Evolutionary conservation across 2,113 vertebrate genomes (phyloP).

Genomic region (Lophochroa leadbeateri): DNA sequence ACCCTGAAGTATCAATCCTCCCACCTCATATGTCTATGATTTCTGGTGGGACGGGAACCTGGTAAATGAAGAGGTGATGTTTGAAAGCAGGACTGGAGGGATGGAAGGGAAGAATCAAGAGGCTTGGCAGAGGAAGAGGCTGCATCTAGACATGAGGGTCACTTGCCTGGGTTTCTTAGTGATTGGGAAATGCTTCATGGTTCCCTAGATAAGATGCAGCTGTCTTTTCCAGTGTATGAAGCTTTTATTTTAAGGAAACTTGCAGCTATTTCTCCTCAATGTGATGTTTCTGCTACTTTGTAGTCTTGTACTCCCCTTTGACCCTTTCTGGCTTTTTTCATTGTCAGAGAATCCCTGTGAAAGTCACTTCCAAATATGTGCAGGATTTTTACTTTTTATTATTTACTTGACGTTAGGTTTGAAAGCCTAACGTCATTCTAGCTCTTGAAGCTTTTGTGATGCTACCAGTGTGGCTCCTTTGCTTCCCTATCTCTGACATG

Average conservation of each 20-base stretch:
- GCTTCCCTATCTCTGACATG: background rate
- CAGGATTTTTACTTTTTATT: background rate
- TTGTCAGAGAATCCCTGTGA: background rate
- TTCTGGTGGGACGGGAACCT: background rate
- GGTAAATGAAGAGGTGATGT: background rate
- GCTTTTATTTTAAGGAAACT: background rate
- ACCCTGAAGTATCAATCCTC: background rate
- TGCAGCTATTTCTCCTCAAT: background rate
- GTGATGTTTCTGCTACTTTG: background rate
- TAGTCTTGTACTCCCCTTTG: background rate
- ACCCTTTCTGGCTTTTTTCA: background rate
- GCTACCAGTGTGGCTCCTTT: background rate
- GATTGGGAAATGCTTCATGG: rapidly evolving
- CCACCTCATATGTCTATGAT: background rate
- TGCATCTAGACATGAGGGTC: too few relatives aligned
- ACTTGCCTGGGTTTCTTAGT: background rate
- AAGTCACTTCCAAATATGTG: background rate
- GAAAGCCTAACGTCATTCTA: background rate
- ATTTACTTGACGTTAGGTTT: background rate
- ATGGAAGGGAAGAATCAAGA: background rate
- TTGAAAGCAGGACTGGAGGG: background rate
- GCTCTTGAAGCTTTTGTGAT: background rate
- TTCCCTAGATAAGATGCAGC: background rate
- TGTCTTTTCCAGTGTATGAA: background rate
- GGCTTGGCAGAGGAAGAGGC: background rate